Percentiles rank a stretch among this genome's conserved stretches.
These are phyloP conservation scores for Apolygus lucorum DNA, from an alignment of 1,140 invertebrate species.

Conservation along the genomic window DNA sequence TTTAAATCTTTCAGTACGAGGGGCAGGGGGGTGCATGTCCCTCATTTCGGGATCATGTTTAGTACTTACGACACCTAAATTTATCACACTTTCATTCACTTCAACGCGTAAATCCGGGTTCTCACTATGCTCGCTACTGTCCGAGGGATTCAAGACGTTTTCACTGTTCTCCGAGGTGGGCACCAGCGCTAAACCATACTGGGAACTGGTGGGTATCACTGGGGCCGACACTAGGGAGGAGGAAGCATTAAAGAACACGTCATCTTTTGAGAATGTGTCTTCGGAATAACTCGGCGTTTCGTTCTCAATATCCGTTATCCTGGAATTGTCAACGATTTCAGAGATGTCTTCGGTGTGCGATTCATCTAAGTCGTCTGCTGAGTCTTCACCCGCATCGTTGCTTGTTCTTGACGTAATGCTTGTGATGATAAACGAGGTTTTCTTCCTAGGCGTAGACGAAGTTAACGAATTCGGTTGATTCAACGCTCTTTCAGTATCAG, in stretches of 20 bases:
- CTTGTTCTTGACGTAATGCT: conserved; percentile 70
- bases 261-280: conserved; percentile 72
- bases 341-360: conserved; percentile 77
- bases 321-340: conserved; percentile 55
- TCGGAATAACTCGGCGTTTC: conserved; percentile 78
- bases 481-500: conserved; percentile 29
- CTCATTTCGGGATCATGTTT: conserved; percentile 56
- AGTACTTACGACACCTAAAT: conserved; percentile 38
- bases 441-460: conserved; percentile 47
- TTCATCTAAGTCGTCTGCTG: conserved; percentile 86
- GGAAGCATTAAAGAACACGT: conserved; percentile 68
- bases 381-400: conserved; percentile 82
- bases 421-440: conserved; percentile 88
- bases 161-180: conserved; percentile 40
- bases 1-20: conserved; percentile 80
- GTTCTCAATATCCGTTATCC: conserved; percentile 70
- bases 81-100: conserved; percentile 49
- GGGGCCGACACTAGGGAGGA: conserved; percentile 65
- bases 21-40: conserved; percentile 56
- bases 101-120: conserved; percentile 50
- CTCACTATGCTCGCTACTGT: conserved; percentile 43
- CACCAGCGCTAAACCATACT: conserved; percentile 72
- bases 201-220: conserved; percentile 72
- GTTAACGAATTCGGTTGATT: conserved; percentile 28
- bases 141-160: conserved; percentile 30